Conservation (phyloP, 2,888 invertebrate species). For the Callosobruchus maculatus region DNA sequence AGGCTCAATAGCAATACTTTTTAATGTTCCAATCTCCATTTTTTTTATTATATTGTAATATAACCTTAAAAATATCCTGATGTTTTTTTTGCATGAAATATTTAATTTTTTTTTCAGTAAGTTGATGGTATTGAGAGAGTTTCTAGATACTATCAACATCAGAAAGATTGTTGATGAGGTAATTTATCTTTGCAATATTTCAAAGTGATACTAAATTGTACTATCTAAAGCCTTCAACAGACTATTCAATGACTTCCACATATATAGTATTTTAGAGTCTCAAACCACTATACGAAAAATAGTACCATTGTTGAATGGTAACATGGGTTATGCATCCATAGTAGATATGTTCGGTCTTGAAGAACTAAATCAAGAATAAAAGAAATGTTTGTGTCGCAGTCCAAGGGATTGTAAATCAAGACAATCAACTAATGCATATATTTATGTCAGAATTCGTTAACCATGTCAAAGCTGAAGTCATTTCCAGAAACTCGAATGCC, state of each 20-base stretch:
- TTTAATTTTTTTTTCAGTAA: too few species aligned
- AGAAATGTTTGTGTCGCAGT: background rate
- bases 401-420: background rate
- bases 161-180: too few species aligned
- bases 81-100: too few species aligned
- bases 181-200: too few species aligned
- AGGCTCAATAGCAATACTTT: background rate
- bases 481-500: conserved; percentile 19
- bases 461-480: conserved; percentile 21
- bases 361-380: background rate
- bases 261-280: background rate
- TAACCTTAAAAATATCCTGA: too few species aligned
- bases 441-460: conserved; percentile 10
- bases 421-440: background rate
- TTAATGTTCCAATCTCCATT: too few species aligned
- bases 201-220: background rate
- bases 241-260: background rate
- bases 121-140: too few species aligned
- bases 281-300: background rate
- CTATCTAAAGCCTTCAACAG: background rate
- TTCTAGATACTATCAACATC: too few species aligned
- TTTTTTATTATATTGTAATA: too few species aligned
- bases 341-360: background rate
- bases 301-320: background rate
- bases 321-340: background rate